phyloP scores from a whole-genome alignment of 1,140 invertebrate species.

The Cryptotermes secundus region DNA sequence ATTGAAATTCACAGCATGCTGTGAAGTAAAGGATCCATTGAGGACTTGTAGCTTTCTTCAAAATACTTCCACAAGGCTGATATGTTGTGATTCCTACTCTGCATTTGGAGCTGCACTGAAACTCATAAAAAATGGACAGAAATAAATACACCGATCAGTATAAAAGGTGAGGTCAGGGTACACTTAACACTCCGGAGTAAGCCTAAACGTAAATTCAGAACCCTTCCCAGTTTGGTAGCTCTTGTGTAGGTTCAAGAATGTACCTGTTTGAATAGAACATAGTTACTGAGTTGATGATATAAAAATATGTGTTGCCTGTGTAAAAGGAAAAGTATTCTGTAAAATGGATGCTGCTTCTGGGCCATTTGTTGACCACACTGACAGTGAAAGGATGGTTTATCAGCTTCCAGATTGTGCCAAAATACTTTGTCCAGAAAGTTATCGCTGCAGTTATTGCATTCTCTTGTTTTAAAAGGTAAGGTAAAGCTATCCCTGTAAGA shows the following conservation, averaged over 20 bases:
- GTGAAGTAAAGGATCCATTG: neutral
- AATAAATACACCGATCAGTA: neutral
- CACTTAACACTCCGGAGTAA: neutral
- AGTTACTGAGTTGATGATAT: too few species aligned
- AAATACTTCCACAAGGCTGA: neutral
- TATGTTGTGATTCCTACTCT: conserved; percentile 7
- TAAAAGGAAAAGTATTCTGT: too few species aligned
- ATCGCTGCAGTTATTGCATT: too few species aligned
- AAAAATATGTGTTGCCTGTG: too few species aligned
- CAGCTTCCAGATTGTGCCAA: too few species aligned
- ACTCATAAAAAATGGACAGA: neutral
- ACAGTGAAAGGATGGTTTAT: too few species aligned
- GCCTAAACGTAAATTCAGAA: neutral
- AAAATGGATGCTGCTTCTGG: too few species aligned
- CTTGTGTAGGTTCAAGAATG: neutral
- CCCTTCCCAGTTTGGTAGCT: conserved; percentile 17
- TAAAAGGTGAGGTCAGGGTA: neutral
- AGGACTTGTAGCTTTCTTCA: neutral
- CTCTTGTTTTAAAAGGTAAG: too few species aligned
- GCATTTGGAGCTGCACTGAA: neutral
- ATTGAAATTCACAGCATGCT: conserved; percentile 14
- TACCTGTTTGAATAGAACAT: neutral
- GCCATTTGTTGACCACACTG: too few species aligned
- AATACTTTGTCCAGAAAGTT: too few species aligned
- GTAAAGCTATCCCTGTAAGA: too few species aligned